Percentiles rank a stretch among this genome's conserved stretches.
These are phyloP conservation scores for Goniozus legneri DNA, from an alignment of 1,140 invertebrate genomes.

Conservation along the genomic window DNA sequence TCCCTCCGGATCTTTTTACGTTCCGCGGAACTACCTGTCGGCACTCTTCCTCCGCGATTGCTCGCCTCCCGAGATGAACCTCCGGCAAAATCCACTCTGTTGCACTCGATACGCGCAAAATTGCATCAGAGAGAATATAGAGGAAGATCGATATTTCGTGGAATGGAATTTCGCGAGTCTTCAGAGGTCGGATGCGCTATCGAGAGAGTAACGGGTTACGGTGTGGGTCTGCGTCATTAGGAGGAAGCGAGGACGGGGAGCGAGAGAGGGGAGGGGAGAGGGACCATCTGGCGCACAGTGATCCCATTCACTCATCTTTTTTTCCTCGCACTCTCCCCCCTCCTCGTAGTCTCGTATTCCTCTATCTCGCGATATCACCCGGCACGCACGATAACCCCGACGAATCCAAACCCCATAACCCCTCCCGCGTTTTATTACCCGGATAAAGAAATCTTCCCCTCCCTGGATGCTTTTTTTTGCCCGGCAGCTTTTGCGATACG, in stretches of 20 bases:
- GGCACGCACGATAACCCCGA: no score
- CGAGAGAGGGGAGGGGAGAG: background rate
- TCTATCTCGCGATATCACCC: background rate
- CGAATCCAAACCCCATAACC: no score
- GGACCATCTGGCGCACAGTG: conserved; percentile 33
- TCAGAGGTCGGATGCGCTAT: conserved; percentile 8
- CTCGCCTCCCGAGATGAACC: background rate
- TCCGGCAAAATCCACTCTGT: no score
- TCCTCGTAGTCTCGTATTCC: conserved; percentile 9
- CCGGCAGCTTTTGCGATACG: no score
- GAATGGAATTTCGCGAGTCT: conserved; percentile 13
- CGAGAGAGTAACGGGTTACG: no score
- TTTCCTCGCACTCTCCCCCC: conserved; percentile 5
- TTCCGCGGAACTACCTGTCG: conserved; percentile 6
- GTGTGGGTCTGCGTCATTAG: conserved; percentile 16
- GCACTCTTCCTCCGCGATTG: background rate
- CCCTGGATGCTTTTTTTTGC: no score
- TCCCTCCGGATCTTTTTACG: conserved; percentile 7
- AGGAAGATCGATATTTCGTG: no score
- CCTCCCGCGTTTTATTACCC: no score
- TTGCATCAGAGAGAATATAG: no score
- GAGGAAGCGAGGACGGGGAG: conserved; percentile 13
- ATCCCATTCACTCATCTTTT: conserved; percentile 31
- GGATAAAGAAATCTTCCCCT: no score
- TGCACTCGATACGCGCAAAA: no score